Conservation (phyloP, 2,888 invertebrate genomes). For the Timema cristinae region DNA sequence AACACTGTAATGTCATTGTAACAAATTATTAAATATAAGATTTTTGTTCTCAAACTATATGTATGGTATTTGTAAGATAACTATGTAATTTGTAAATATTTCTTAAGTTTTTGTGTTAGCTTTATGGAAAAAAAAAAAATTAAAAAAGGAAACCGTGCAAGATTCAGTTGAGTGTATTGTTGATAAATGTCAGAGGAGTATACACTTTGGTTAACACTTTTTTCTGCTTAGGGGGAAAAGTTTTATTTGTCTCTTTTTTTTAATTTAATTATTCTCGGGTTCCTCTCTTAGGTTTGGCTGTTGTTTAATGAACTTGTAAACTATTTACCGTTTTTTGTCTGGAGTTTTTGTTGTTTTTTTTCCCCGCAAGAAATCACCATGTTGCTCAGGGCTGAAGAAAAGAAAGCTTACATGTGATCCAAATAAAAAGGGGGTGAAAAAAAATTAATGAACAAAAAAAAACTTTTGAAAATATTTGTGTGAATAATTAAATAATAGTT, state of each 20-base stretch:
- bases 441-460: slow-evolving; percentile 11
- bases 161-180: too few species aligned
- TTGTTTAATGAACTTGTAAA: too few species aligned
- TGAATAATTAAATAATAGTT: not conserved
- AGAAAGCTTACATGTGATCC: slow-evolving; percentile 26
- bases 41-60: not conserved
- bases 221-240: too few species aligned
- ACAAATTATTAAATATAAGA: slow-evolving; percentile 5
- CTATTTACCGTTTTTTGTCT: too few species aligned
- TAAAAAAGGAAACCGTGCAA: too few species aligned
- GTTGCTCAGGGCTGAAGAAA: slow-evolving; percentile 21
- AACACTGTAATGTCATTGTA: not conserved
- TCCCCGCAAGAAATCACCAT: slow-evolving; percentile 19
- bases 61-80: slow-evolving; percentile 1
- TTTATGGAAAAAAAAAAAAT: too few species aligned
- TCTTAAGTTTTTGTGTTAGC: slow-evolving; percentile 5
- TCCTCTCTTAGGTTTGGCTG: too few species aligned
- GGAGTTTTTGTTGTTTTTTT: too few species aligned
- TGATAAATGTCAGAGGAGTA: too few species aligned
- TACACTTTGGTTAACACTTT: too few species aligned
- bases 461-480: slow-evolving; percentile 1
- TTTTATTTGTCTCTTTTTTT: too few species aligned
- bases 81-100: not conserved
- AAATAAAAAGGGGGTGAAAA: slow-evolving; percentile 11
- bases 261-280: too few species aligned